Percentiles rank a stretch among this genome's conserved stretches.
These are phyloP conservation scores for Arnoldichthys spilopterus DNA, from an alignment of 2,797 vertebrate genomes.

Conservation along the genomic window DNA sequence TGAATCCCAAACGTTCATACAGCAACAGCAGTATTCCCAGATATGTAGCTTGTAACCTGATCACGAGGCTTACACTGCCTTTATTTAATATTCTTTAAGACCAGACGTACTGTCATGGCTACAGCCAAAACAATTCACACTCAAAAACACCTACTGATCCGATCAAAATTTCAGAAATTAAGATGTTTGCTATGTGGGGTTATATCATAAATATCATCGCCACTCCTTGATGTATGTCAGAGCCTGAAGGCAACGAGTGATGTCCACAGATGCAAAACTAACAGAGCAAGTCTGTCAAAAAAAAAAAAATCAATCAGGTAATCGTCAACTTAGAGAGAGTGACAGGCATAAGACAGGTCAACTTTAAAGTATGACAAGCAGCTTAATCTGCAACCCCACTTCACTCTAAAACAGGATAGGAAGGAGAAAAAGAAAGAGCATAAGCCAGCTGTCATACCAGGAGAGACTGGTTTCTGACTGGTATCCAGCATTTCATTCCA, in stretches of 20 bases:
- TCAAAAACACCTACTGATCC: neutral
- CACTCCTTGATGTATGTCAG: neutral
- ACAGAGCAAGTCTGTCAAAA: neutral
- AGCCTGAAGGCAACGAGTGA: neutral
- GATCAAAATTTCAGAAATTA: neutral
- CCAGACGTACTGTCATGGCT: neutral
- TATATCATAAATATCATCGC: neutral
- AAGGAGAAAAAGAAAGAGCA: neutral
- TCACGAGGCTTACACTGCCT: neutral
- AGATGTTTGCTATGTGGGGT: neutral
- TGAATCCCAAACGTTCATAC: neutral
- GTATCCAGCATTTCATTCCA: neutral
- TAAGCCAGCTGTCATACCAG: neutral
- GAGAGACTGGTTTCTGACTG: neutral
- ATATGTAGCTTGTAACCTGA: neutral
- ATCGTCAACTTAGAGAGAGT: neutral
- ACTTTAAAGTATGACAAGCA: neutral
- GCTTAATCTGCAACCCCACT: neutral
- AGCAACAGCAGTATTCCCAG: neutral
- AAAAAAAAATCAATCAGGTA: neutral
- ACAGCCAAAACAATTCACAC: neutral
- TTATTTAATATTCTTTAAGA: neutral
- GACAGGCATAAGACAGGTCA: neutral
- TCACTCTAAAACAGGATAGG: too few relatives aligned
- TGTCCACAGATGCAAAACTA: conserved; percentile 5